These are phyloP conservation scores for human DNA, from an alignment of 2,113 vertebrate species.

Conservation along the genomic window DNA sequence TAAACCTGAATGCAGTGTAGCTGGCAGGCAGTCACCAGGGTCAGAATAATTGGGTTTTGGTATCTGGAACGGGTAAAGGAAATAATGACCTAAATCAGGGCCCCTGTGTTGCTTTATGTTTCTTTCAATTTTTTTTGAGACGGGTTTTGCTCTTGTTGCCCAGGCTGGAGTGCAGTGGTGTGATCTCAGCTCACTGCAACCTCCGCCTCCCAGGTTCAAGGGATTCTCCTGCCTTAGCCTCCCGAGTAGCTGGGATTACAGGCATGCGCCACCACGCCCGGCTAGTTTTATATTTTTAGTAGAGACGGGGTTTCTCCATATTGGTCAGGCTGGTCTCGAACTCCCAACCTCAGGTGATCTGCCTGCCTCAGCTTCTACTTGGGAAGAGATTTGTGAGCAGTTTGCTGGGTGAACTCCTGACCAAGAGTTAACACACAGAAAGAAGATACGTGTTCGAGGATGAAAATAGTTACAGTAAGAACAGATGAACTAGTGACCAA, in stretches of 20 bases:
- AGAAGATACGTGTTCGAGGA: background rate
- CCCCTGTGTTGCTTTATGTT: background rate
- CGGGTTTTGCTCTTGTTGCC: too few species aligned
- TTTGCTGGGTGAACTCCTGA: background rate
- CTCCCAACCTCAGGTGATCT: too few species aligned
- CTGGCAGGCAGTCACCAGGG: background rate
- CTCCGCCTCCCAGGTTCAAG: too few species aligned
- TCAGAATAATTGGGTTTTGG: conserved; percentile 19
- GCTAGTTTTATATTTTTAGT: too few species aligned
- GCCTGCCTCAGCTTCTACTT: background rate
- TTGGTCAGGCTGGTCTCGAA: too few species aligned
- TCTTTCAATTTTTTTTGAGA: background rate
- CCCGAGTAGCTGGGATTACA: too few species aligned
- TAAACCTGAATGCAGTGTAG: background rate
- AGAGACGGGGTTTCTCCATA: too few species aligned
- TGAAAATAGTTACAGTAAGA: background rate
- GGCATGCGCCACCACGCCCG: too few species aligned
- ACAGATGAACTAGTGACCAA: background rate
- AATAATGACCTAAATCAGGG: background rate
- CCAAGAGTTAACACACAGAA: background rate
- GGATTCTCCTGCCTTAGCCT: too few species aligned
- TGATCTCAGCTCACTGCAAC: too few species aligned
- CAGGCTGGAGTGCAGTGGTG: too few species aligned
- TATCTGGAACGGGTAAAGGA: background rate
- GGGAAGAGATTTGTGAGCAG: background rate